Evolutionary conservation across 2,113 vertebrate species (phyloP).

Genomic region (Cyprinodon brontotheroides): DNA sequence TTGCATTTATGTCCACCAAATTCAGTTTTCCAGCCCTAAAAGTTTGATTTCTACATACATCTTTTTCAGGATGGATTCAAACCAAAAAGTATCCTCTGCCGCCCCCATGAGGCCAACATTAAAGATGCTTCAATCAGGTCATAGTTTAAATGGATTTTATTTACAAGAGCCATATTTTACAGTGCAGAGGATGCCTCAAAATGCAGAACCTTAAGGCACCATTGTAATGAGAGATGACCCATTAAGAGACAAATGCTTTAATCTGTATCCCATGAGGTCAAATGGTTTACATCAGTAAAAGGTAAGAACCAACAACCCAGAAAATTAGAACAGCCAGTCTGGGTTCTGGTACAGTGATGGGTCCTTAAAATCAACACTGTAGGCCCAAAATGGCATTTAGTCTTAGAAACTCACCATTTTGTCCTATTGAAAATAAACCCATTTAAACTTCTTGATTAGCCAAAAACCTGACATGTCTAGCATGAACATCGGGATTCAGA

Average conservation of each 20-base stretch:
- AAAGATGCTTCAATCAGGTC: not conserved
- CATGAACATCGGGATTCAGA: conserved; percentile 34
- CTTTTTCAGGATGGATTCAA: too few relatives aligned
- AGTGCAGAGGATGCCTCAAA: conserved; percentile 51
- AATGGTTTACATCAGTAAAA: conserved; percentile 1
- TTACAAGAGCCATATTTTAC: conserved; percentile 74
- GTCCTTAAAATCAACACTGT: conserved; percentile 5
- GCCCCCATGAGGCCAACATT: conserved; percentile 47
- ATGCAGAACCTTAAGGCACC: conserved; percentile 15
- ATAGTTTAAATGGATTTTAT: conserved; percentile 66
- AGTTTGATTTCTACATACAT: too few relatives aligned
- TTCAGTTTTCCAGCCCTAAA: too few relatives aligned
- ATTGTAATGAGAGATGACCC: conserved; percentile 47
- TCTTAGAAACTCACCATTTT: not conserved
- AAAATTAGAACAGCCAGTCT: not conserved
- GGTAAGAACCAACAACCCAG: conserved; percentile 18
- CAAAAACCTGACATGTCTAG: conserved; percentile 38
- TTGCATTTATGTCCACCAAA: too few relatives aligned
- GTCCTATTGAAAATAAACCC: conserved; percentile 33
- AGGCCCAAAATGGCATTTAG: conserved; percentile 3
- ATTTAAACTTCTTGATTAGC: conserved; percentile 69
- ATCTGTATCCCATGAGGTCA: conserved; percentile 34
- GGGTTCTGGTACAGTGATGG: conserved; percentile 15
- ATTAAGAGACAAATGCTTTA: conserved; percentile 52
- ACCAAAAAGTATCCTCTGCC: conserved; percentile 46